Conservation (phyloP, 2,113 vertebrate species). For the Struthidea cinerea region DNA sequence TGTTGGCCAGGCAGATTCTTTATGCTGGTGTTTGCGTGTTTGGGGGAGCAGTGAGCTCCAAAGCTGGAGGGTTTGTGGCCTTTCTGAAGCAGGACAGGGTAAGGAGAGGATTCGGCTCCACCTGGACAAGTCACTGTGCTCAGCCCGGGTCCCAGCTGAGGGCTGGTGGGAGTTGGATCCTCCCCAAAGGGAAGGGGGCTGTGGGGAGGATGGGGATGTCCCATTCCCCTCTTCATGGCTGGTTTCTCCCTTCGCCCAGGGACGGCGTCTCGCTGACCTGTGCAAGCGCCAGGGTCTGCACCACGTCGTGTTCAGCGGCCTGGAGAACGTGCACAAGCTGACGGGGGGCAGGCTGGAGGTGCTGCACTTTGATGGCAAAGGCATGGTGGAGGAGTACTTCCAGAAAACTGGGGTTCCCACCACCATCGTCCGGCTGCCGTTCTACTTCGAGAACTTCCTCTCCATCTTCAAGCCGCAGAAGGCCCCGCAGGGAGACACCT, state of each 20-base stretch:
- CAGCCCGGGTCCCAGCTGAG: not conserved
- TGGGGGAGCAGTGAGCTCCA: not conserved
- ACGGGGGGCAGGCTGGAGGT: conserved; percentile 42
- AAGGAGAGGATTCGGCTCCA: not conserved
- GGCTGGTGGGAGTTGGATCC: not conserved
- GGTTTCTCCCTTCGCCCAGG: not conserved
- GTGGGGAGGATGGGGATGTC: not conserved
- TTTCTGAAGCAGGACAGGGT: accelerated
- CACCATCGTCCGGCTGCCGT: conserved; percentile 39
- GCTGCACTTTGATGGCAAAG: conserved; percentile 70
- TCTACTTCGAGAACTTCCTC: conserved; percentile 73
- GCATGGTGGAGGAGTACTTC: conserved; percentile 68
- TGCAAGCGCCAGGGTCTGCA: conserved; percentile 34
- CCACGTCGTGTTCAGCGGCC: conserved; percentile 63
- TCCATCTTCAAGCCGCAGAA: conserved; percentile 58
- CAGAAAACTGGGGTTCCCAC: conserved; percentile 14
- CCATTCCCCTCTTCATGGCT: not conserved
- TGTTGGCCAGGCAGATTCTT: not conserved
- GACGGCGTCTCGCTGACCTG: conserved; percentile 60
- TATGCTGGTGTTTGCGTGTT: not conserved
- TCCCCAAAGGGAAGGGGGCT: not conserved
- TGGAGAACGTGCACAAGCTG: conserved; percentile 69
- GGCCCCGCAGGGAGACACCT: conserved; percentile 9
- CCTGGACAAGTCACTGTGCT: not conserved
- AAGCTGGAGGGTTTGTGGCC: not conserved